Evolutionary conservation across 2,888 invertebrate species (phyloP).

Genomic region (Rhagonycha fulva): DNA sequence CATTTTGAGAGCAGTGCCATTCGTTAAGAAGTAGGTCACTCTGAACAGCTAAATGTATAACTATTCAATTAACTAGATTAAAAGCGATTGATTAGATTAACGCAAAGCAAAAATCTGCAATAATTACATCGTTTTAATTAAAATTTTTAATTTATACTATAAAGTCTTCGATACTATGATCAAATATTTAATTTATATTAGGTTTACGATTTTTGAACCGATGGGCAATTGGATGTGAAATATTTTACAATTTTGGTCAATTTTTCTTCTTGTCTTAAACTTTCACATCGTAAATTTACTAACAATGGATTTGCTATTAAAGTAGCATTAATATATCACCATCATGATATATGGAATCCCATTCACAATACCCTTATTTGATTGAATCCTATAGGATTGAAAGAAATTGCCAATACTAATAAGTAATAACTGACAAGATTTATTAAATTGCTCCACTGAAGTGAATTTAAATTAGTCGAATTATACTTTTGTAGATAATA

Average conservation of each 20-base stretch:
- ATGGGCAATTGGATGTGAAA: background rate
- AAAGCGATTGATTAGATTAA: constrained; percentile 5
- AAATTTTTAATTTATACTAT: background rate
- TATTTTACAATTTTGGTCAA: background rate
- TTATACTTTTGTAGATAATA: background rate
- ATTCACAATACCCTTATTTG: background rate
- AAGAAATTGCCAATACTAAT: background rate
- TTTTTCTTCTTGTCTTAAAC: background rate
- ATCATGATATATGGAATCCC: background rate
- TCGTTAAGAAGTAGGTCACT: constrained; percentile 1
- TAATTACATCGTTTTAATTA: background rate
- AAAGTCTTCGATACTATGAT: too few relatives aligned
- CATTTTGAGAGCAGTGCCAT: constrained; percentile 7
- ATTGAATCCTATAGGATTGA: background rate
- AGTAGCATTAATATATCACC: background rate
- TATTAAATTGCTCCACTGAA: background rate
- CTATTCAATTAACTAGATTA: constrained; percentile 11
- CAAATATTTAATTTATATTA: too few relatives aligned
- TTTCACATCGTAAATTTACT: background rate
- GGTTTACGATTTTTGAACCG: too few relatives aligned
- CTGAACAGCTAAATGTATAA: background rate
- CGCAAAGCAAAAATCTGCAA: background rate
- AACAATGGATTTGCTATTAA: background rate
- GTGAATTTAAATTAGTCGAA: background rate
- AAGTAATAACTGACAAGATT: background rate